Conservation (phyloP, 2,113 vertebrate genomes). For the Jacana jacana region DNA sequence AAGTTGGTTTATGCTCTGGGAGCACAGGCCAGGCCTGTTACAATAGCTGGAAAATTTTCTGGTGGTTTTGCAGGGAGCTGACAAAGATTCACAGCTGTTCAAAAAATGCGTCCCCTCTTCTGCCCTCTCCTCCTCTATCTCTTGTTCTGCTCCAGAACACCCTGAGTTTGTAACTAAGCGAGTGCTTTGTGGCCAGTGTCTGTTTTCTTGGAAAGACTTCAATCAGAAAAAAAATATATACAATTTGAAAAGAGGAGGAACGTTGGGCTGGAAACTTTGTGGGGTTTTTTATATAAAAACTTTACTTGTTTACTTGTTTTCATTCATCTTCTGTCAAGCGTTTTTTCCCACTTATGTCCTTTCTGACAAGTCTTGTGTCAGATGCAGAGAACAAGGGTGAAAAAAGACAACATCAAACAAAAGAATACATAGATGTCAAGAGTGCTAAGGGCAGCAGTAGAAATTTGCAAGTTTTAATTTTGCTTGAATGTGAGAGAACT, state of each 20-base stretch:
- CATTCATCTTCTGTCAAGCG: not conserved
- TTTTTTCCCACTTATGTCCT: not conserved
- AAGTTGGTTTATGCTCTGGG: too few relatives aligned
- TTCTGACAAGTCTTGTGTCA: not conserved
- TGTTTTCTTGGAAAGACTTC: not conserved
- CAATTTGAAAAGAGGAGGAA: not conserved
- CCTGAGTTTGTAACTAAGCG: not conserved
- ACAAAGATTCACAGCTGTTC: not conserved
- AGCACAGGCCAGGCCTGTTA: not conserved
- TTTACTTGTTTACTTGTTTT: not conserved
- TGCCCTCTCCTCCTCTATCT: not conserved
- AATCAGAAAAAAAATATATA: not conserved
- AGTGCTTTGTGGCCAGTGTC: not conserved
- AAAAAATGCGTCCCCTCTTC: not conserved
- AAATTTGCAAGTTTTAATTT: not conserved
- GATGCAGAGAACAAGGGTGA: not conserved
- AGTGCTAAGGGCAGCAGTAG: not conserved
- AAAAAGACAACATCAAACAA: not conserved
- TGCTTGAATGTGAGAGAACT: not conserved
- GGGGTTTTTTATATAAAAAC: not conserved
- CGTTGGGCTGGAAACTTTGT: not conserved
- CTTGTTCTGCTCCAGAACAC: not conserved
- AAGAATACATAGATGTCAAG: not conserved
- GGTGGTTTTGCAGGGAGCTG: not conserved
- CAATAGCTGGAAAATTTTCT: not conserved